phyloP scores from a whole-genome alignment of 1,140 invertebrate species.

The Drosophila triauraria region DNA sequence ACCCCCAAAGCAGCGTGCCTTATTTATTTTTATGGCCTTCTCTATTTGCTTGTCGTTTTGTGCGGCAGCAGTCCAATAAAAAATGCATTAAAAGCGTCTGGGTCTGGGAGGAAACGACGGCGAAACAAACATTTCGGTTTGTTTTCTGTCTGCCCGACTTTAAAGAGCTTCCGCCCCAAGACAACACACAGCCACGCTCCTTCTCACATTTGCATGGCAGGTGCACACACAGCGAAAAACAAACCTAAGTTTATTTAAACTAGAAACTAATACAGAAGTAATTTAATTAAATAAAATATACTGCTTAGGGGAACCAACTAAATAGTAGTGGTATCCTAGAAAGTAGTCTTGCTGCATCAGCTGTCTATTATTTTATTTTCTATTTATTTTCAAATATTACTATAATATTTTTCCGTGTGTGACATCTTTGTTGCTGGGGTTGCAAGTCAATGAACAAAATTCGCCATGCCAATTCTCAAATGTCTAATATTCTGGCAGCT shows the following conservation, averaged over 20 bases:
- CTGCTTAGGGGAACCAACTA: too few relatives aligned
- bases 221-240: constrained; percentile 9
- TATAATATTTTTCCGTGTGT: not conserved
- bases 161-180: constrained; percentile 30
- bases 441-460: constrained; percentile 70
- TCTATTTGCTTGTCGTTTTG: constrained; percentile 80
- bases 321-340: too few relatives aligned
- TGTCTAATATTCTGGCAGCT: constrained; percentile 76
- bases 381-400: not conserved
- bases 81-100: constrained; percentile 83
- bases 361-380: too few relatives aligned
- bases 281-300: too few relatives aligned
- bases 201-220: constrained; percentile 58
- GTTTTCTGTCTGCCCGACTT: constrained; percentile 46
- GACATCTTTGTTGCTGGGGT: constrained; percentile 30
- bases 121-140: constrained; percentile 62
- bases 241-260: too few relatives aligned
- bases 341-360: too few relatives aligned
- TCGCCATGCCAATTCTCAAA: constrained; percentile 79
- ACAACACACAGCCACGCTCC: constrained; percentile 21
- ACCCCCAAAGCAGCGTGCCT: constrained; percentile 40
- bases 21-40: constrained; percentile 83
- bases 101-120: constrained; percentile 50
- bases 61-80: constrained; percentile 75
- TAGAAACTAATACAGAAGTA: not conserved